Percentiles rank a stretch among this genome's conserved stretches.
Conservation (phyloP, 2,797 vertebrate species). For the Myripristis jacobus region DNA sequence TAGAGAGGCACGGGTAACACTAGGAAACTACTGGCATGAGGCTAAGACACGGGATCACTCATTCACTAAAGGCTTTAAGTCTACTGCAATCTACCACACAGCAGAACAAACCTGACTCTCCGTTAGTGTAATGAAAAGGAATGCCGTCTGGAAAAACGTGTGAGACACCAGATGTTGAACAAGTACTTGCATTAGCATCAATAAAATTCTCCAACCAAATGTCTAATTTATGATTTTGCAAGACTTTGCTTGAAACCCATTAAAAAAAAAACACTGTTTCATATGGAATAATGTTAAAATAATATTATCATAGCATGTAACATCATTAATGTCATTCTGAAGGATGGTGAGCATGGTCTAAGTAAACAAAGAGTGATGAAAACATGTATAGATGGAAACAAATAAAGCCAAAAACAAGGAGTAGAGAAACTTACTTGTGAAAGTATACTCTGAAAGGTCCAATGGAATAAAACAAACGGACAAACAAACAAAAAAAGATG, state of each 20-base stretch:
- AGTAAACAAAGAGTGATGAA: constrained; percentile 16
- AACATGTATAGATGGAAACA: constrained; percentile 29
- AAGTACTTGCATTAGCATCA: constrained; percentile 2
- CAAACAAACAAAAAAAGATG: constrained; percentile 86
- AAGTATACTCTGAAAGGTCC: constrained; percentile 90
- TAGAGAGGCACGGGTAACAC: constrained; percentile 7
- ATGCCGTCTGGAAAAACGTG: constrained; percentile 50
- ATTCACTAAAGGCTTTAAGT: constrained; percentile 24
- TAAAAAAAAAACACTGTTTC: neutral
- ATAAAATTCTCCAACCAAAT: neutral
- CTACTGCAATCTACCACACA: constrained; percentile 22
- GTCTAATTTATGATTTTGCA: neutral
- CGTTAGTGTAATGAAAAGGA: constrained; percentile 49
- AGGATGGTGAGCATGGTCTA: constrained; percentile 23
- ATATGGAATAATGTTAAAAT: neutral
- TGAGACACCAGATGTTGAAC: constrained; percentile 31
- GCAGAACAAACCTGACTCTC: constrained; percentile 59
- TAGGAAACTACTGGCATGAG: neutral
- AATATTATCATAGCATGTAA: neutral
- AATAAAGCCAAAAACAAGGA: constrained; percentile 31
- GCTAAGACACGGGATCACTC: constrained; percentile 15
- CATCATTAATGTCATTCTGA: constrained; percentile 4
- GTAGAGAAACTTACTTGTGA: constrained; percentile 95
- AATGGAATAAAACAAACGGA: constrained; percentile 85
- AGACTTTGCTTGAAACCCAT: neutral